These are phyloP conservation scores for Cephonodes hylas DNA, from an alignment of 2,888 invertebrate species.

Conservation along the genomic window DNA sequence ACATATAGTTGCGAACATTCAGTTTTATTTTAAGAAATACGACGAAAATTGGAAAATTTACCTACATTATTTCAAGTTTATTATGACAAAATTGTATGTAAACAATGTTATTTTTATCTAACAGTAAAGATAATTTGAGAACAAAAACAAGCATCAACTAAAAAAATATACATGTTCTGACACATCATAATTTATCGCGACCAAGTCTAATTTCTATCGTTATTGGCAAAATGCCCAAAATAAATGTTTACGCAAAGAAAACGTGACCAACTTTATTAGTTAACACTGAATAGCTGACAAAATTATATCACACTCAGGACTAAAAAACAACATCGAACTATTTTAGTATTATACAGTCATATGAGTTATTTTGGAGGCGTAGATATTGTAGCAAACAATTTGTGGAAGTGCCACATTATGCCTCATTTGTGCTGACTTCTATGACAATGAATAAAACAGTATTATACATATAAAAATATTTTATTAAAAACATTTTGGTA, in stretches of 20 bases:
- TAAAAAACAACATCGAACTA: slow-evolving; percentile 39
- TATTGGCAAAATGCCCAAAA: slow-evolving; percentile 47
- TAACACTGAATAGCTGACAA: slow-evolving; percentile 26
- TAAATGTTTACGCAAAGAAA: slow-evolving; percentile 45
- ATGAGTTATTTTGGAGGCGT: slow-evolving; percentile 32
- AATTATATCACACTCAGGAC: slow-evolving; percentile 32
- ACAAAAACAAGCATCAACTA: not conserved
- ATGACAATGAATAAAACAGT: slow-evolving; percentile 46
- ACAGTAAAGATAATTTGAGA: not conserved
- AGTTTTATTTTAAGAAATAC: not conserved
- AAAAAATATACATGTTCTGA: not conserved
- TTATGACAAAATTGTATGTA: not conserved
- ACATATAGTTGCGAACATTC: not conserved
- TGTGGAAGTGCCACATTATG: slow-evolving; percentile 5
- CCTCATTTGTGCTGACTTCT: slow-evolving; percentile 4
- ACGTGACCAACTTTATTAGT: slow-evolving; percentile 50
- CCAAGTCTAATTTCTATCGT: slow-evolving; percentile 25
- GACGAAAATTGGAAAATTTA: not conserved
- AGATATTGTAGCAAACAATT: slow-evolving; percentile 19
- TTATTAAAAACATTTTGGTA: slow-evolving; percentile 83
- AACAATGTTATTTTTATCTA: not conserved
- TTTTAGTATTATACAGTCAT: slow-evolving; percentile 36
- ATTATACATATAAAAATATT: slow-evolving; percentile 81
- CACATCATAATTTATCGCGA: not conserved
- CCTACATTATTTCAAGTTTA: not conserved